These are phyloP conservation scores for Ridgeia piscesae DNA, from an alignment of 1,140 invertebrate genomes.

Conservation along the genomic window DNA sequence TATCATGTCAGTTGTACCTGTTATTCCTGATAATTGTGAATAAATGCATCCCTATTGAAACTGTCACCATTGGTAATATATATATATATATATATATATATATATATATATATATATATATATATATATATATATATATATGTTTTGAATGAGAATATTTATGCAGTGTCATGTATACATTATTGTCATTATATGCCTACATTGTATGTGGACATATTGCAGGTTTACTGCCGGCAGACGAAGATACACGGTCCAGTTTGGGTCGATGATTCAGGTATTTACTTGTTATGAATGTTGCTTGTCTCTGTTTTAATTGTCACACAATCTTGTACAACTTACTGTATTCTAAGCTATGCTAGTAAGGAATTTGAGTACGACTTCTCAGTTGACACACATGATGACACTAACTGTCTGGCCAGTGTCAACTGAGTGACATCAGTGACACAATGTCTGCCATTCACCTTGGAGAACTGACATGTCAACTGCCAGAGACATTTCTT, in stretches of 20 bases:
- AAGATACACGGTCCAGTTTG: slow-evolving; percentile 79
- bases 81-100: no score
- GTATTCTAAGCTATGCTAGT: background rate
- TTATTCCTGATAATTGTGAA: no score
- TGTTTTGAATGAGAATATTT: no score
- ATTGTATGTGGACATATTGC: slow-evolving; percentile 18
- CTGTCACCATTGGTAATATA: no score
- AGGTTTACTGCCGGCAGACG: slow-evolving; percentile 73
- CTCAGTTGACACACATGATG: background rate
- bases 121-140: no score
- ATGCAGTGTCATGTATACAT: no score
- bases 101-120: no score
- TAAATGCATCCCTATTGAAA: no score
- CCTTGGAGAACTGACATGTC: background rate
- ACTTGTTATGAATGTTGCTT: background rate
- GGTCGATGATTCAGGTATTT: slow-evolving; percentile 76
- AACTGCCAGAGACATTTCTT: background rate
- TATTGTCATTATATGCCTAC: background rate
- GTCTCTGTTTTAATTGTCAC: no score
- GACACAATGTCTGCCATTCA: background rate
- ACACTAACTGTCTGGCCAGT: background rate
- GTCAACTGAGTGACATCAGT: background rate
- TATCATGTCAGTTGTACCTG: no score
- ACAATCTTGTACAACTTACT: background rate
- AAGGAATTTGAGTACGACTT: background rate